Base-by-base conservation (phyloP, 1,140 invertebrate species). In the Drosophila rufa region DNA sequence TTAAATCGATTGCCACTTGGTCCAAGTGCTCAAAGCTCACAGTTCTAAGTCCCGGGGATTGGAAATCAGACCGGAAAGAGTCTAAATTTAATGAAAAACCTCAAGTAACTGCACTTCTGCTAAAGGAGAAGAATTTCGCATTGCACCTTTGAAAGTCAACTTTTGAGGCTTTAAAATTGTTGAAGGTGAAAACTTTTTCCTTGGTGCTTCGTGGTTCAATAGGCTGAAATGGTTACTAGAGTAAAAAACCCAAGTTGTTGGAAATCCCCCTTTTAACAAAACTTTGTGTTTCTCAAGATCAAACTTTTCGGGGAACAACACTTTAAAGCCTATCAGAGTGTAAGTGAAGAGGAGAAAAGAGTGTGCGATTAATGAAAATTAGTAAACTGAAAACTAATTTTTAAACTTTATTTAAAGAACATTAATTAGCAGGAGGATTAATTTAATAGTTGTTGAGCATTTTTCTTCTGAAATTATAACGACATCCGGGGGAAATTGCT, bases 1-100 rank as follows among this genome's bases (percentile, higher is more conserved):
- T 77, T 77, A 87, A 87, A 64, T 70, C 42, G 68, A 79, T 71
- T 64, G 61, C 48, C 59, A 53, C 74, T 68, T 62, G 59, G 60
- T n/a, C 59, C 58, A 40, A 80, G 56, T 56, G 61, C 73, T 61
- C 17, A 19, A 33, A 61, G 36, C 51, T 47, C 36, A 43, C 15
- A 59, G 55, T 22, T 19, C 46, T 6, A 17, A 53, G 48, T 45
- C 60, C 36, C 22, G 45, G 38, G 36, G 40, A 59, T 50, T 71
- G 68, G 14, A 71, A 71, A 73, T 43, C 67, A 27, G 38, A 47
- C 47, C 15, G 19, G 40, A 55, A 62, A 59, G 33, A 42, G n/a
- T 17, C 19, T 45, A 30, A 33, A 61, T 61, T 65, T 48, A 58
- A 46, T 57, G 17, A 53, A 56, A 25, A 46, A 47, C 66, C 45